Percentiles rank a stretch among this genome's conserved stretches.
These are phyloP conservation scores for Conus canariensis DNA, from an alignment of 2,888 invertebrate species.

Conservation along the genomic window DNA sequence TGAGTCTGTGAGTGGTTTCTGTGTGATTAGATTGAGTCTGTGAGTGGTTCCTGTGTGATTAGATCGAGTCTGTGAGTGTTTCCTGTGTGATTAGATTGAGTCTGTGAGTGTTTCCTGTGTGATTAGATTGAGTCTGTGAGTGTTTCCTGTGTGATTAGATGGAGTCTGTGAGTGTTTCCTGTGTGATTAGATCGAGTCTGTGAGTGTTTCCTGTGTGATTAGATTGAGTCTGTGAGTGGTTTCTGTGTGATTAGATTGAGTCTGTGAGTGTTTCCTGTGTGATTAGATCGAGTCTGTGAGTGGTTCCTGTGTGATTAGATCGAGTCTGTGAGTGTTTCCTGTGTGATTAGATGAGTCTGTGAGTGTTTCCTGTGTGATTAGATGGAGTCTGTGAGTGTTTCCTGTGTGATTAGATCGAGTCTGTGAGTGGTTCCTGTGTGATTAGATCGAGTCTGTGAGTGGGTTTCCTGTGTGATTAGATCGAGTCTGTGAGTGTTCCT, in stretches of 20 bases:
- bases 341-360: not conserved
- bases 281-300: not conserved
- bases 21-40: not conserved
- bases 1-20: no score
- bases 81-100: not conserved
- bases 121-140: not conserved
- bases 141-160: not conserved
- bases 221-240: no score
- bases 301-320: not conserved
- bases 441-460: no score
- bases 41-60: not conserved
- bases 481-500: no score
- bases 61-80: no score
- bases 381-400: no score
- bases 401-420: not conserved
- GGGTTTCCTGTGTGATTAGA: no score
- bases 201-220: not conserved
- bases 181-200: not conserved
- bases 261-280: not conserved
- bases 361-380: not conserved
- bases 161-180: no score
- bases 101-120: not conserved
- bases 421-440: not conserved
- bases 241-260: not conserved
- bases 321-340: no score